These are phyloP conservation scores for Chrysolina americana DNA, from an alignment of 2,888 invertebrate genomes.

Conservation along the genomic window DNA sequence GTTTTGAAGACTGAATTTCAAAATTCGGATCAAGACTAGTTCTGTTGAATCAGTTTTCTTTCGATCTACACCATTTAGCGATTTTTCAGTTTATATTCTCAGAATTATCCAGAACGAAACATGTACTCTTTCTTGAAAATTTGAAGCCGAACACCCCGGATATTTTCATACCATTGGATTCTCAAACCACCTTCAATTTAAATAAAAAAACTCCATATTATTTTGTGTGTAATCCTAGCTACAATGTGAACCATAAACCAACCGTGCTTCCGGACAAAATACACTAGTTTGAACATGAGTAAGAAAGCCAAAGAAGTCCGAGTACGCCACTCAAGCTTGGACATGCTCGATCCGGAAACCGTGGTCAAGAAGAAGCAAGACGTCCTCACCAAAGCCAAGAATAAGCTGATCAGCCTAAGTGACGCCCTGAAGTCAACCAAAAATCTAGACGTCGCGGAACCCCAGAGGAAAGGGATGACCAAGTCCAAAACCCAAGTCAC, in stretches of 20 bases:
- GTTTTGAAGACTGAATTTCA: no score
- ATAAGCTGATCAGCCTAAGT: conserved; percentile 63
- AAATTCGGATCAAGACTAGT: no score
- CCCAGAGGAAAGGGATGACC: conserved; percentile 62
- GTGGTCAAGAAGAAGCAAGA: conserved; percentile 70
- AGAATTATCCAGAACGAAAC: no score
- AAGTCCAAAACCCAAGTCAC: conserved; percentile 69
- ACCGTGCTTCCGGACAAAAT: neutral
- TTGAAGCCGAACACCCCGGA: no score
- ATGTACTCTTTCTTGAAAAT: no score
- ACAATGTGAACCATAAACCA: neutral
- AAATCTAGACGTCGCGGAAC: conserved; percentile 54
- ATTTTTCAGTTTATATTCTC: no score
- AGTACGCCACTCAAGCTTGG: conserved; percentile 68
- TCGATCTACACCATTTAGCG: no score
- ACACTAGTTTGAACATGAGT: conserved; percentile 41
- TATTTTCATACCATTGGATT: no score
- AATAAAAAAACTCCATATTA: neutral
- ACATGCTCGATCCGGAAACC: conserved; percentile 66
- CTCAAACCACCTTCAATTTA: neutral
- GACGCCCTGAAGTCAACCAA: conserved; percentile 70
- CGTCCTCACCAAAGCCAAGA: conserved; percentile 64
- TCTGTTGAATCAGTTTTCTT: no score
- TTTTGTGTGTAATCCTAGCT: conserved; percentile 15
- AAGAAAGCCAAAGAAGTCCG: conserved; percentile 67